Base-by-base conservation (phyloP, 2,888 invertebrate species). In the Stenichneumon culpator region DNA sequence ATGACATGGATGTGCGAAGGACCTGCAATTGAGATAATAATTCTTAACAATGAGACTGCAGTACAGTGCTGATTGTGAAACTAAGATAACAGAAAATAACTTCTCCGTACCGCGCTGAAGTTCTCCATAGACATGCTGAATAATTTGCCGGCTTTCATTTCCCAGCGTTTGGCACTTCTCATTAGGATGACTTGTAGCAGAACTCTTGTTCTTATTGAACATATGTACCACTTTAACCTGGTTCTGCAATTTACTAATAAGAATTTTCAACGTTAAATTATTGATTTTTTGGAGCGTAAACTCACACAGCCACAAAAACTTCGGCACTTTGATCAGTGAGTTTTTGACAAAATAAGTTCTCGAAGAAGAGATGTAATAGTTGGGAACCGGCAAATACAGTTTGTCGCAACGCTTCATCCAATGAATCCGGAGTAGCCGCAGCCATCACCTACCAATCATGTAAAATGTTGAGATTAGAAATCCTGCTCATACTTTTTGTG, bases 1-100 rank as follows among this genome's bases (percentile, higher is more conserved):
- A 86, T 54, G 86, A 86, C 81, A 86, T 74, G 28, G 74, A 86
- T 19, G 84, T 86, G 78, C 81, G 80, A 39, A 79, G 52, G 52
- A 84, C 74, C 86, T 86, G 22, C 36, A 39, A 28, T 7, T 14
- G n/a, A 14, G 22, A 39, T 44, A 11, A 14, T 2, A 52, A 5
- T 25, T 67, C 14, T 22, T 9, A 0, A 19, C 2, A 36, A 11
- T 2, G 22, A 1, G 0, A 54, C 2, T 54, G 7, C 2, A 22
- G 7, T 19, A 36, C 9, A 36, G 54, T 22, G 19, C 19, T 9
- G 2, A 54, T 52, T 52, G 4, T 6, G 19, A 52, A 52, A 4
- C 19, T 52, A 52, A 4, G 19, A 19, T 22, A 22, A 36, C 22
- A 54, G 22, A 19, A 54, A 22, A 22, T 2, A 32, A 6, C 6